phyloP scores from a whole-genome alignment of 2,888 invertebrate species.

The Zonitis immaculata region DNA sequence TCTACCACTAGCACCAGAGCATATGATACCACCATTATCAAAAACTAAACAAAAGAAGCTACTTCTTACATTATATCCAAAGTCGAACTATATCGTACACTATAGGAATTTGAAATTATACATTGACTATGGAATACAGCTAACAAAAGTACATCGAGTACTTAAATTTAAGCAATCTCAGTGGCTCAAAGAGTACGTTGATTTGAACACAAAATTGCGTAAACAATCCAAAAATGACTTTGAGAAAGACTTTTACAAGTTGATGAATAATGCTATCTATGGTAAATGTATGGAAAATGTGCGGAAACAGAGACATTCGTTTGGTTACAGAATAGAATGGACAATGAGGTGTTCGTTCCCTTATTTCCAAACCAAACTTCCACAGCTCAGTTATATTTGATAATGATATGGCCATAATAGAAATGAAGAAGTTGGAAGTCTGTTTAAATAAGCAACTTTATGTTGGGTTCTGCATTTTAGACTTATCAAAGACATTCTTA shows the following conservation, averaged over 20 bases:
- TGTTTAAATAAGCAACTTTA: slow-evolving; percentile 20
- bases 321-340: neutral
- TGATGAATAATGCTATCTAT: no score
- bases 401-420: neutral
- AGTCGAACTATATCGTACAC: no score
- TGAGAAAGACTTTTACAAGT: no score
- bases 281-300: no score
- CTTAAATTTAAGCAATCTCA: slow-evolving; percentile 23
- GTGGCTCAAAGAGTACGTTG: slow-evolving; percentile 19
- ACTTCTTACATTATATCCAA: no score
- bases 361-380: neutral
- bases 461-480: neutral
- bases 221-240: no score
- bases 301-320: neutral
- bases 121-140: slow-evolving; percentile 19
- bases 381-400: no score
- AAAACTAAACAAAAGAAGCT: no score
- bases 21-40: slow-evolving; percentile 3
- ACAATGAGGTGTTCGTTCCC: neutral
- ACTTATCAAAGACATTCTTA: slow-evolving; percentile 12
- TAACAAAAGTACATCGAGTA: slow-evolving; percentile 17
- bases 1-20: slow-evolving; percentile 1
- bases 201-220: no score
- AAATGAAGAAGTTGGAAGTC: slow-evolving; percentile 11
- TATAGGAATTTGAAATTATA: no score